Percentiles rank a stretch among this genome's conserved stretches.
Evolutionary conservation across 2,113 vertebrate genomes (phyloP).

Genomic region (Poecilia latipinna): DNA sequence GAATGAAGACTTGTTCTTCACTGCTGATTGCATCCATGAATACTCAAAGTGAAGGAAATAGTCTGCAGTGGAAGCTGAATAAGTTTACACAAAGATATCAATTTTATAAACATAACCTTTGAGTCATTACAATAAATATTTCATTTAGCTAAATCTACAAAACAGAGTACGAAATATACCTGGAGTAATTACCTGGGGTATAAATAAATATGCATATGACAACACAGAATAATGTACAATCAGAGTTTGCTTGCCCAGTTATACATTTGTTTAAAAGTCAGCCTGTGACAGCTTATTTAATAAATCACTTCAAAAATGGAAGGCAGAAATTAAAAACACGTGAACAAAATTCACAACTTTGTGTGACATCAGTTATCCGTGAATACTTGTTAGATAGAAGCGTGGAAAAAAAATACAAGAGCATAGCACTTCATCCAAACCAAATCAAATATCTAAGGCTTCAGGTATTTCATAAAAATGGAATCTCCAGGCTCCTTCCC

Average conservation of each 20-base stretch:
- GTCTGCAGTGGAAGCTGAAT: conserved; percentile 75
- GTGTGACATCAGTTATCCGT: conserved; percentile 37
- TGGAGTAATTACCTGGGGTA: conserved; percentile 62
- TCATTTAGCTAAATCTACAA: conserved; percentile 66
- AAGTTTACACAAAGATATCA: conserved; percentile 82
- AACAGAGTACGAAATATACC: conserved; percentile 56
- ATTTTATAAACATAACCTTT: conserved; percentile 54
- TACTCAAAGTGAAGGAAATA: conserved; percentile 77
- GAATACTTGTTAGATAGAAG: conserved; percentile 40
- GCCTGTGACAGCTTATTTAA: conserved; percentile 24
- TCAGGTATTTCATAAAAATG: conserved; percentile 71
- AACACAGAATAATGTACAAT: conserved; percentile 41
- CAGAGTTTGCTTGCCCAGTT: conserved; percentile 50
- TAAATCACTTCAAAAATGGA: conserved; percentile 31
- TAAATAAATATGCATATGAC: conserved; percentile 47
- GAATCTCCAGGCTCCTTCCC: conserved; percentile 44
- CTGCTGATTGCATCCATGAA: conserved; percentile 35
- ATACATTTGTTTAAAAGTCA: conserved; percentile 30
- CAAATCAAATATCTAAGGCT: conserved; percentile 75
- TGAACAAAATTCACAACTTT: conserved; percentile 21
- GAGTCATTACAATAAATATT: conserved; percentile 77
- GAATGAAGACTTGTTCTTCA: conserved; percentile 35
- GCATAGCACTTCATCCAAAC: conserved; percentile 44
- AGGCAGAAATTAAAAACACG: conserved; percentile 17
- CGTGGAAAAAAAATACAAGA: conserved; percentile 61